Conservation (phyloP, 1,140 invertebrate species). For the Delia radicum region DNA sequence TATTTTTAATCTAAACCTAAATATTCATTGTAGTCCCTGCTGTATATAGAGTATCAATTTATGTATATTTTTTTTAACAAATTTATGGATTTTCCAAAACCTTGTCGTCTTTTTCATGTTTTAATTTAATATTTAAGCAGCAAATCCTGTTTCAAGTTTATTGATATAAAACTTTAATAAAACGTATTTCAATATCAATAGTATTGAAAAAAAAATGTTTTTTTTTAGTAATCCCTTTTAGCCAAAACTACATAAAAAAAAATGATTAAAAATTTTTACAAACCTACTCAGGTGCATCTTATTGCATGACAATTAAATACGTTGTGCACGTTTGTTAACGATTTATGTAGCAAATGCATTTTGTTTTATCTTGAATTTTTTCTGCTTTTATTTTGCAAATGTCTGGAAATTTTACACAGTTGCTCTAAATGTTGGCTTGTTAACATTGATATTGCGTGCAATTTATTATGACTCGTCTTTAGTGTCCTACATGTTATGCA, state of each 20-base stretch:
- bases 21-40: background rate
- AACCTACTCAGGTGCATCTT: background rate
- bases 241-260: background rate
- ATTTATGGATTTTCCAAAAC: constrained; percentile 10
- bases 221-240: background rate
- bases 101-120: background rate
- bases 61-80: background rate
- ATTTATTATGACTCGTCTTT: background rate
- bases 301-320: background rate
- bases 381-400: background rate
- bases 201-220: background rate
- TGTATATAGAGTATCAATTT: background rate
- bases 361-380: background rate
- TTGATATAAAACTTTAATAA: background rate
- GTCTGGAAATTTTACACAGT: background rate
- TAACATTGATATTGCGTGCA: background rate
- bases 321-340: background rate
- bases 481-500: background rate
- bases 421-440: background rate
- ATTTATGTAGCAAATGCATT: background rate
- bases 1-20: no score
- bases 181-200: background rate
- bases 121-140: background rate
- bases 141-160: background rate
- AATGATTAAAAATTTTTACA: background rate